phyloP scores from a whole-genome alignment of 1,140 invertebrate species.

The Scylla paramamosain region DNA sequence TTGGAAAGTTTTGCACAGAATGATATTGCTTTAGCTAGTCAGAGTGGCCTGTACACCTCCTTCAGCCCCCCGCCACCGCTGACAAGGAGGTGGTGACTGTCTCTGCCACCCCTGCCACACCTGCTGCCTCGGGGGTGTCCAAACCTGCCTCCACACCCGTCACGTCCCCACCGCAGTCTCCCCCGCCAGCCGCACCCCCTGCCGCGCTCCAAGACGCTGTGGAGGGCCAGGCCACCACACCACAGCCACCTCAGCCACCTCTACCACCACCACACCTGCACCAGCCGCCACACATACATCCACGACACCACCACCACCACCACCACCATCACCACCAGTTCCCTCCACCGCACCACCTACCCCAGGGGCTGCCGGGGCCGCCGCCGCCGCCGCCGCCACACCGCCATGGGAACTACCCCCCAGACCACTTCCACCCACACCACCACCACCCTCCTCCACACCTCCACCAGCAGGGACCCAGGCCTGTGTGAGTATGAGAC shows the following conservation, averaged over 20 bases:
- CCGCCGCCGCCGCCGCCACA: slow-evolving; percentile 71
- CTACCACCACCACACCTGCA: not conserved
- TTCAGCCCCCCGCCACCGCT: slow-evolving; percentile 63
- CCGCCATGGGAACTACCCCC: slow-evolving; percentile 70
- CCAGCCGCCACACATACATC: not conserved
- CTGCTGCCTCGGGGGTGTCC: slow-evolving; percentile 28
- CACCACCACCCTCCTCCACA: slow-evolving; percentile 43
- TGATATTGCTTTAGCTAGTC: slow-evolving; percentile 66
- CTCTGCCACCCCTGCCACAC: not conserved
- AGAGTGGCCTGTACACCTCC: slow-evolving; percentile 64
- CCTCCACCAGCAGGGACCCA: slow-evolving; percentile 56
- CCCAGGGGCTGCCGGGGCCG: slow-evolving; percentile 61
- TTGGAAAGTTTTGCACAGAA: slow-evolving; percentile 77
- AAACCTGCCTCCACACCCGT: slow-evolving; percentile 6
- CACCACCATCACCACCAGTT: slow-evolving; percentile 33
- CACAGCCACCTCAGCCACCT: not conserved
- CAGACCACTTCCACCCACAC: slow-evolving; percentile 54
- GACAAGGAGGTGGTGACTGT: slow-evolving; percentile 61
- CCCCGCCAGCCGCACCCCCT: slow-evolving; percentile 36
- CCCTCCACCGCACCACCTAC: slow-evolving; percentile 71
- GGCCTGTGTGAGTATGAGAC: slow-evolving; percentile 46
- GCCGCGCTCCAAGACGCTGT: slow-evolving; percentile 34
- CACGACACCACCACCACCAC: not conserved
- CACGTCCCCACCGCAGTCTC: not conserved
- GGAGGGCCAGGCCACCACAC: not conserved